These are phyloP conservation scores for Sinhomidia bicolor DNA, from an alignment of 2,888 invertebrate species.

Conservation along the genomic window DNA sequence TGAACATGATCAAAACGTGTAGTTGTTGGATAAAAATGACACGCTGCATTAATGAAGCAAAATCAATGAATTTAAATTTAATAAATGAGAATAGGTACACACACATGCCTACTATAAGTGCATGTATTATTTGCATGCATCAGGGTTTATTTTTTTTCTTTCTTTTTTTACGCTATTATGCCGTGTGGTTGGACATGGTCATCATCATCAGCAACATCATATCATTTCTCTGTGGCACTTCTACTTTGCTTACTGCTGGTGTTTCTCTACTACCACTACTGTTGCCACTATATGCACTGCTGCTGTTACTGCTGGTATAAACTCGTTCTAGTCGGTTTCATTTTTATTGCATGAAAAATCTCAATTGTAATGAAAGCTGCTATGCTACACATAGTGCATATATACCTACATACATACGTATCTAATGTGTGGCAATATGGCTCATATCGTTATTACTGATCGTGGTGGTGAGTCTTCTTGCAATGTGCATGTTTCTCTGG, in stretches of 20 bases:
- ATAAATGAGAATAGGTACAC: slow-evolving; percentile 33
- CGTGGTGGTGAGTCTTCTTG: not conserved
- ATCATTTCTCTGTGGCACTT: not conserved
- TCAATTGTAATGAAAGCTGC: not conserved
- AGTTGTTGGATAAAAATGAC: slow-evolving; percentile 45
- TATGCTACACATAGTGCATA: too few relatives aligned
- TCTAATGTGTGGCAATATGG: too few relatives aligned
- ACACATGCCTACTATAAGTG: not conserved
- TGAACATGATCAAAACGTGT: slow-evolving; percentile 10
- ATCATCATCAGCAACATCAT: not conserved
- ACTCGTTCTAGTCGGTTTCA: slow-evolving; percentile 23
- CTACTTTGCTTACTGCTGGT: not conserved
- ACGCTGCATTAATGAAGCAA: slow-evolving; percentile 53
- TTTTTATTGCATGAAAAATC: slow-evolving; percentile 34
- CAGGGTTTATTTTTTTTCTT: not conserved
- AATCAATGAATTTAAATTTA: slow-evolving; percentile 62
- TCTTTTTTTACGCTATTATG: not conserved
- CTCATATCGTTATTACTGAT: not conserved
- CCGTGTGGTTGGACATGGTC: not conserved
- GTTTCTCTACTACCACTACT: not conserved
- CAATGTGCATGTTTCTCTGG: not conserved
- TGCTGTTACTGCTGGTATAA: not conserved
- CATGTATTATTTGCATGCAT: not conserved
- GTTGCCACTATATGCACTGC: too few relatives aligned
- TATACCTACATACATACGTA: too few relatives aligned